Evolutionary conservation across 2,797 vertebrate genomes (phyloP), one percentile per base, ranked within the genome.

Genomic region (Sebastolobus alascanus): DNA sequence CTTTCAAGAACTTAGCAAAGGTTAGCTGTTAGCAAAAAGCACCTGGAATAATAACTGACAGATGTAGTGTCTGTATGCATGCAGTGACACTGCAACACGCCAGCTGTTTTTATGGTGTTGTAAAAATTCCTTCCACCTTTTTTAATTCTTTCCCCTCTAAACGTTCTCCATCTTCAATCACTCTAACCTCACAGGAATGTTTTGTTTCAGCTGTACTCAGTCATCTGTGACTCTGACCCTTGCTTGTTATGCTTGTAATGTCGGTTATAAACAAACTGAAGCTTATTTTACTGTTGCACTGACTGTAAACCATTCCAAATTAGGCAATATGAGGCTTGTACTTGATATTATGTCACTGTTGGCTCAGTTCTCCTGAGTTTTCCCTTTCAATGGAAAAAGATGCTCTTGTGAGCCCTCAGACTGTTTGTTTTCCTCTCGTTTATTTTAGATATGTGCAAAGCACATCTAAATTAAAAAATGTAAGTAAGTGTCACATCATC

Each of bases 261-360:
- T 18, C 35, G 13, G 55, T 29, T 74, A 84, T 86, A 89, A 90
- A 90, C 80, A 90, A 80, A 64, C 43, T 37, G 22, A 50, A 66
- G 52, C n/a, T 60, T 55, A 33, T 60, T 90, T 83, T 35, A 70
- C 66, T 52, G 73, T 37, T 25, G 29, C 65, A 55, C 69, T 37
- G 20, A 71, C 55, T 69, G 8, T n/a, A n/a, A 66, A 76, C 61
- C 55, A 59, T 70, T 81, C 83, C 77, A 83, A 88, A 87, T 91
- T 77, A 85, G 77, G 80, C 20, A 71, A 6, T 25, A 63, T 46
- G 18, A 22, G 43, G 43, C 18, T 52, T 13, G 25, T 77, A 67
- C 40, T 5, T 68, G 18, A 74, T 58, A 58, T 37, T 43, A 82
- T 38, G 74, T 74, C 56, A 56, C 33, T 54, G 22, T 22, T 75